Percentiles rank a stretch among this genome's conserved stretches.
Conservation (phyloP, 1,140 invertebrate genomes). For the Temnothorax curvispinosus region DNA sequence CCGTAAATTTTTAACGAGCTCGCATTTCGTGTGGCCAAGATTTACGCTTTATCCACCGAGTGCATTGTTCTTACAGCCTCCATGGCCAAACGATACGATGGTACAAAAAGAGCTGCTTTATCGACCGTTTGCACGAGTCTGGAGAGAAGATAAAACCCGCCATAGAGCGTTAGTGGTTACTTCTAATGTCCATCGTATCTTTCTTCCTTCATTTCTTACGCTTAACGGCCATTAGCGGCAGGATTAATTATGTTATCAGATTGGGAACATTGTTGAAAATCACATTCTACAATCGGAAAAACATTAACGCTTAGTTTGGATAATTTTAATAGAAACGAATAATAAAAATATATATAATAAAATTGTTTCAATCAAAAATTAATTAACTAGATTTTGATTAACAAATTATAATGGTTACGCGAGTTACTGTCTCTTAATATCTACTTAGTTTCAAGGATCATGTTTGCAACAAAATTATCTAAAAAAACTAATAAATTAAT, state of each 20-base stretch:
- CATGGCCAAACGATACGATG: conserved; percentile 15
- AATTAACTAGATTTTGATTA: background rate
- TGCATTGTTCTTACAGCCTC: conserved; percentile 49
- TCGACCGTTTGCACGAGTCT: conserved; percentile 20
- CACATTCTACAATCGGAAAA: background rate
- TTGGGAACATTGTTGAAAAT: background rate
- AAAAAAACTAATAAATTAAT: background rate
- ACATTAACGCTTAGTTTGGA: background rate
- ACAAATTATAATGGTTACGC: background rate
- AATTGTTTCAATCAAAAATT: background rate
- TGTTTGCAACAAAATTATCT: background rate
- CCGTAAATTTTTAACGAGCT: conserved; percentile 57
- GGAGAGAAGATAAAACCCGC: conserved; percentile 47
- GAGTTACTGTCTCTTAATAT: background rate
- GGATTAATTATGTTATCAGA: conserved; percentile 49
- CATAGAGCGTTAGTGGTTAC: conserved; percentile 38
- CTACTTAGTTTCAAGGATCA: background rate
- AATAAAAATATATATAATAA: background rate
- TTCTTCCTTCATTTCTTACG: conserved; percentile 4
- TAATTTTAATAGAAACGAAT: conserved; percentile 12
- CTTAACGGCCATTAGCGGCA: background rate
- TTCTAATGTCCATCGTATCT: conserved; percentile 36
- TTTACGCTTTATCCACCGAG: conserved; percentile 55
- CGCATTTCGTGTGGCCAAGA: conserved; percentile 42
- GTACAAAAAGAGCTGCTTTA: conserved; percentile 38